phyloP scores from a whole-genome alignment of 2,888 invertebrate species.

The Busseola fusca region DNA sequence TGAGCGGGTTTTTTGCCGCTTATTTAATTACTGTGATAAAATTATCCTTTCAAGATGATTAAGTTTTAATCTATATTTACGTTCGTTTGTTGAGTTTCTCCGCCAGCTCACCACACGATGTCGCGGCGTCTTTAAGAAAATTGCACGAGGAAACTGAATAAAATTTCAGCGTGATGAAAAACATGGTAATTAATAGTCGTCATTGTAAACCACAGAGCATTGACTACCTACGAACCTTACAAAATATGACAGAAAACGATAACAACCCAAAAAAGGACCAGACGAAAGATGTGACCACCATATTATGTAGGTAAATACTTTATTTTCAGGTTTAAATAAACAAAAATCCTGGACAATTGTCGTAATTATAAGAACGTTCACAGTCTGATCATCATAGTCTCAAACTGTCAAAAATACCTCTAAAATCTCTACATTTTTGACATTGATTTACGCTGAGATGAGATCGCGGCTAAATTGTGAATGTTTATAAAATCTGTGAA shows the following conservation, averaged over 20 bases:
- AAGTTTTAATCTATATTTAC: conserved; percentile 33
- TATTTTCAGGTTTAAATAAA: not conserved
- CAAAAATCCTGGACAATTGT: not conserved
- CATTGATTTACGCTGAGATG: too few species aligned
- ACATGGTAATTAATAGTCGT: not conserved
- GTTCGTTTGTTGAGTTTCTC: conserved; percentile 12
- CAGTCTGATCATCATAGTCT: too few species aligned
- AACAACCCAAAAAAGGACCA: not conserved
- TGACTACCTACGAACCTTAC: not conserved
- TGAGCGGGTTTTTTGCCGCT: conserved; percentile 41
- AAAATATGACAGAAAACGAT: not conserved
- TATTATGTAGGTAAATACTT: not conserved
- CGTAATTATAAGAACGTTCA: too few species aligned
- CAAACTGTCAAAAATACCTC: too few species aligned
- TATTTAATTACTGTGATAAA: conserved; percentile 47
- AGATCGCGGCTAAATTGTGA: too few species aligned
- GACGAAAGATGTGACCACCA: not conserved
- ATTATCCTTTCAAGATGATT: conserved; percentile 33
- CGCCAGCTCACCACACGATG: too few species aligned
- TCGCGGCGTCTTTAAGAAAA: not conserved
- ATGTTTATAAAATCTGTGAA: too few species aligned
- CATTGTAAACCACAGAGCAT: not conserved
- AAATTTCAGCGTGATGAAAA: not conserved
- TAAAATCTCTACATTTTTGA: too few species aligned
- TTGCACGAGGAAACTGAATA: not conserved